These are phyloP conservation scores for Ichneumoninae sp. DNA, from an alignment of 2,888 invertebrate species.

Conservation along the genomic window DNA sequence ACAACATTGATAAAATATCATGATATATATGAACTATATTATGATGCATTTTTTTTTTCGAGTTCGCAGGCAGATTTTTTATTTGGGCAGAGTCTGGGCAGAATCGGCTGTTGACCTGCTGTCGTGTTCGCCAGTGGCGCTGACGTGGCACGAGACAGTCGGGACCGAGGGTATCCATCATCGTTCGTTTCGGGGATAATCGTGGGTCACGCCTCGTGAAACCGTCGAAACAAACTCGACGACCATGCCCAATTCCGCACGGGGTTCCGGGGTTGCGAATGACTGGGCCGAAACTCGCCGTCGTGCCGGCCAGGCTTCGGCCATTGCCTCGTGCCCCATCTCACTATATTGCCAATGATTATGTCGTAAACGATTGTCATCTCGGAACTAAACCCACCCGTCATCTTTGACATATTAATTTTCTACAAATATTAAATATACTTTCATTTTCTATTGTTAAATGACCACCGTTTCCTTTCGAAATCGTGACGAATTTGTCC, in stretches of 20 bases:
- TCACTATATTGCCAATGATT: conserved; percentile 48
- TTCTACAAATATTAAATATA: conserved; percentile 3
- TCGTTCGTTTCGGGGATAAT: conserved; percentile 77
- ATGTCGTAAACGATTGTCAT: conserved; percentile 62
- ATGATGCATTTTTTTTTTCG: background rate
- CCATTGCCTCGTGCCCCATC: conserved; percentile 5
- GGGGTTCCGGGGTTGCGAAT: conserved; percentile 32
- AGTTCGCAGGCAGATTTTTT: background rate
- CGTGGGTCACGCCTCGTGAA: conserved; percentile 78
- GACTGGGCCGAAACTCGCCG: conserved; percentile 43
- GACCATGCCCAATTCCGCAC: conserved; percentile 56
- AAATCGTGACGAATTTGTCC: background rate
- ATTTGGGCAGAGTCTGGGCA: background rate
- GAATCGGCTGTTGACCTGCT: conserved; percentile 72
- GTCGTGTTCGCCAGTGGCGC: conserved; percentile 66
- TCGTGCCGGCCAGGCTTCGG: conserved; percentile 27
- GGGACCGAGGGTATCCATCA: conserved; percentile 79
- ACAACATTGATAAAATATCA: background rate
- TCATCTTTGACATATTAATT: conserved; percentile 50
- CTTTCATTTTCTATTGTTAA: background rate
- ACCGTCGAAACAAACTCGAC: conserved; percentile 63
- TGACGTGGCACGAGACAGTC: conserved; percentile 79
- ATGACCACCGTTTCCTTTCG: background rate
- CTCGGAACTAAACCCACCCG: conserved; percentile 18
- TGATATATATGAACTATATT: background rate